Evolutionary conservation across 2,888 invertebrate genomes (phyloP), one percentile per base, ranked within the genome.

Genomic region (Periphyllus acericola): DNA sequence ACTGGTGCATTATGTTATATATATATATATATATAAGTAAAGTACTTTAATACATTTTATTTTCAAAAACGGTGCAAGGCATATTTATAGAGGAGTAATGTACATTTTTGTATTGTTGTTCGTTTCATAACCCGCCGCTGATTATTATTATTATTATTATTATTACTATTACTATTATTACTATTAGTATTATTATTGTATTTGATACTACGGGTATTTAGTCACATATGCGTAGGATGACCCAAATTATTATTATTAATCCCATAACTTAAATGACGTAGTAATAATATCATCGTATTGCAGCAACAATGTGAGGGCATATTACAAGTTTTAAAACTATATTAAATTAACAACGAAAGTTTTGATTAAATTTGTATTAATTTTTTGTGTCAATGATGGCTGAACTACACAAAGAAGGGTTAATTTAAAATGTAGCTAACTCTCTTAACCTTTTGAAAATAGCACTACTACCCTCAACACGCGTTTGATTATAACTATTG

Each of bases 361-460:
- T 82, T 82, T 34, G 82, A 82, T 82, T 34, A 71, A 34, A 82
- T 82, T 40, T 40, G 21, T 25, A 11, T 55, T 80, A 3, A 29
- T 80, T 80, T 80, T 80, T 60, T 66, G 80, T 66, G 29, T 60
- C 60, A 36, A 66, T 36, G 36, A 29, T 34, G 4, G 60, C 21
- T 25, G 8, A 21, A 60, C 19, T 60, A 3, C 25, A 60, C 25
- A 60, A 19, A 21, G 60, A 60, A 60, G 21, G 21, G 21, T 60
- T 60, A 60, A 46, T 46, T 46, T 60, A 6, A 60, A 60, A 60
- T 25, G 21, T 60, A 60, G 25, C 60, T 5, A 60, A 25, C 25
- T 25, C 19, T 60, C 60, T 25, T 21, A 60, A 60, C 25, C 60
- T 60, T 60, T 25, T 21, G 6, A 46, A 46, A 46, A 46, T 46